Base-by-base conservation (phyloP, 2,888 invertebrate genomes). In the Anagyrus pseudococci region DNA sequence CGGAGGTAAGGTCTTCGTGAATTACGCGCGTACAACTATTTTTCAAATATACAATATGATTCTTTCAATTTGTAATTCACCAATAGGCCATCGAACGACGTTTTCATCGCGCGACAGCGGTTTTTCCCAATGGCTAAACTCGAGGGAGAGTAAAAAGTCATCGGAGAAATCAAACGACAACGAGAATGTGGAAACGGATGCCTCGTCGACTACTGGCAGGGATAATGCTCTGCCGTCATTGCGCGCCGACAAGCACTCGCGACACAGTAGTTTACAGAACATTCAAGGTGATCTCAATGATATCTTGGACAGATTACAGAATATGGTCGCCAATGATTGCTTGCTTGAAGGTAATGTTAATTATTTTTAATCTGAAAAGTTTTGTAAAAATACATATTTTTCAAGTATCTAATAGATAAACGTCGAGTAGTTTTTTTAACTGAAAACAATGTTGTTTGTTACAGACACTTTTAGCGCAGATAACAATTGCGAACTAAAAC, bases 261-360 rank as follows among this genome's bases (percentile, higher is more conserved):
- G 79, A 52, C 78, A 80, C 48, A 80, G 80, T 63, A 79, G 80
- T 62, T 70, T 80, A 41, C 79, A 80, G 69, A 81, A 81, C 68
- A 83, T 87, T 53, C 88, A 88, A 69, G 88, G 86, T 1, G 89
- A 89, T 73, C 76, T 90, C 4, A 89, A 90, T 73, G 86, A 88
- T 2, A 90, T 89, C 20, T 75, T 90, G 54, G 88, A 88, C 33
- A 84, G 89, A 67, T 79, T 90, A 68, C 89, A 90, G 77, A 88
- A 89, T 78, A 89, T 90, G 80, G 79, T 90, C 56, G 87, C 88
- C 1, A 86, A 88, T 69, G 89, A 89, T 75, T 88, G 88, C 71
- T 83, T 86, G 65, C 81, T 88, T 67, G 89, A 89, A 70, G 87
- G 87, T 86, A 72, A 79, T 20, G 43, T 41, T 53, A n/a, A 20